Base-by-base conservation (phyloP, 2,797 vertebrate species). In the Aplochiton taeniatus region DNA sequence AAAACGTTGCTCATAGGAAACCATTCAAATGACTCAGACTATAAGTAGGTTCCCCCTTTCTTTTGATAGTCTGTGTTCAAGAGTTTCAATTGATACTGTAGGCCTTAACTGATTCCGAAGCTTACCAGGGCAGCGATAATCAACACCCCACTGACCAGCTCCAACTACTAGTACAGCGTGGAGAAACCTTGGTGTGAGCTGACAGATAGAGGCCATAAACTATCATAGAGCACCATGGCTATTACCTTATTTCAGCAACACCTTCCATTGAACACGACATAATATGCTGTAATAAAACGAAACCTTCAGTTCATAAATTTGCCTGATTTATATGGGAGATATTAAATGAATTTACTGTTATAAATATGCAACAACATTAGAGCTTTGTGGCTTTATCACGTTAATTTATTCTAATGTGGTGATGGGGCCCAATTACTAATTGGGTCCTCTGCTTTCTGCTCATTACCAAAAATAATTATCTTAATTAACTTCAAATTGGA, bases 331-430 rank as follows among this genome's bases (percentile, higher is more conserved):
- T 90, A 44, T 57, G 70, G 44, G 77, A 69, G 50, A 54, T 77
- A 77, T 72, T 76, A 82, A 69, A 88, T 69, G 68, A 82, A 84
- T 87, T 81, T 78, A 53, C 79, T 50, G 5, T 79, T 81, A 88
- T 90, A 85, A 90, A 92, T 88, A 89, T 89, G 83, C 87, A 89
- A 78, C 77, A 84, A 86, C 84, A 84, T 82, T 76, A 84, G 82
- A 79, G 78, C 70, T 55, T 70, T 69, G 77, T 79, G 72, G 81
- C 77, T 16, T 68, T 69, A 55, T 65, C 61, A 75, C 75, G 76
- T 67, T 83, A 64, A 87, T 88, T 85, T 81, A 82, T 89, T 63
- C 83, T 77, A 60, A 16, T 73, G 78, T 72, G 81, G 78, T 61
- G 75, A 47, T 43, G 72, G 60, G 62, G 80, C 85, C 83, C 86